Evolutionary conservation across 2,888 invertebrate genomes (phyloP).

Genomic region (Diaprepes abbreviatus): DNA sequence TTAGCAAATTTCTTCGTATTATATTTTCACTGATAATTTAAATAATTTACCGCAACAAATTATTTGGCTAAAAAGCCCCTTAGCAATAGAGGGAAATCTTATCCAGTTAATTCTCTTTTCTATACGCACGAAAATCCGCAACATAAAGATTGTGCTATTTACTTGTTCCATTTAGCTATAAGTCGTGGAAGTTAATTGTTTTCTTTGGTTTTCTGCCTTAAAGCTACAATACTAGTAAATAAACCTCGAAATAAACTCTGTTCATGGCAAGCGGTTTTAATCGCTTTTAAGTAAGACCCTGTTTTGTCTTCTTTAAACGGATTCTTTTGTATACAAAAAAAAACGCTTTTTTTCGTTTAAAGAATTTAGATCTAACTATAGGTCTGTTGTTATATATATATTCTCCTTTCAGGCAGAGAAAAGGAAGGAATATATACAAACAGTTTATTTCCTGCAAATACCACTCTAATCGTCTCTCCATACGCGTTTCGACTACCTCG

Average conservation of each 20-base stretch:
- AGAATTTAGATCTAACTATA: no score
- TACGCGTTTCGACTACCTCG: no score
- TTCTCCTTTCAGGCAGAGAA: no score
- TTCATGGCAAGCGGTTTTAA: background rate
- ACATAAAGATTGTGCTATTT: conserved; percentile 24
- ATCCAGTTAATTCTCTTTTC: background rate
- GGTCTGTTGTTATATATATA: no score
- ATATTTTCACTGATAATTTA: background rate
- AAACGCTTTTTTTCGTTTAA: no score
- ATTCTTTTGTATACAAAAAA: background rate
- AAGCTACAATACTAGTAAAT: background rate
- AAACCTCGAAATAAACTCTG: background rate
- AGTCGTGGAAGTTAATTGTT: conserved; percentile 27
- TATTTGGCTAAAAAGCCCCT: background rate
- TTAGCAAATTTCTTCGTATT: background rate
- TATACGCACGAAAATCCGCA: conserved; percentile 20
- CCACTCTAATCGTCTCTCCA: no score
- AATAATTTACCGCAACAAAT: background rate
- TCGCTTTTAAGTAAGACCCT: background rate
- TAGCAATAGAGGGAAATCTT: background rate
- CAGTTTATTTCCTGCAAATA: no score
- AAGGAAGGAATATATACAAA: no score
- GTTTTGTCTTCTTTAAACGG: background rate
- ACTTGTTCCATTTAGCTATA: conserved; percentile 22
- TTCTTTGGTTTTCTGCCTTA: conserved; percentile 22